A percentile compares a stretch with the other conserved stretches of the same genome.
Evolutionary conservation across 2,113 vertebrate genomes (phyloP).

Genomic region (Meles meles): DNA sequence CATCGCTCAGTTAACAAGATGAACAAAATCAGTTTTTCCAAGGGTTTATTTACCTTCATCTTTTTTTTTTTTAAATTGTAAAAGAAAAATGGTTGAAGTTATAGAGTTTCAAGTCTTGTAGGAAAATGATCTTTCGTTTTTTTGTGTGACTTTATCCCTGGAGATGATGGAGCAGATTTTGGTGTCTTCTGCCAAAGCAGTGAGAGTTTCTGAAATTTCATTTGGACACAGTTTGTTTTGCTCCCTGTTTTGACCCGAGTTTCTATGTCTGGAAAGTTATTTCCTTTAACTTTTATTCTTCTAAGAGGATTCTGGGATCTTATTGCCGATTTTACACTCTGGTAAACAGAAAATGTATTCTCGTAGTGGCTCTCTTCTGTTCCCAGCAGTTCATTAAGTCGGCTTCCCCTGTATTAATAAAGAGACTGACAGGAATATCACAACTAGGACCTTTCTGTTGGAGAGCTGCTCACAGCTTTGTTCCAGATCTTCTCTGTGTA

Average conservation of each 20-base stretch:
- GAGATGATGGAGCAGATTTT: constrained; percentile 69
- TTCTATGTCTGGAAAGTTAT: constrained; percentile 55
- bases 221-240: constrained; percentile 54
- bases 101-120: constrained; percentile 50
- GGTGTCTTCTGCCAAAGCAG: constrained; percentile 66
- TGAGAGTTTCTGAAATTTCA: constrained; percentile 41
- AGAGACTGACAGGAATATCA: background rate
- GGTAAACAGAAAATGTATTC: constrained; percentile 72
- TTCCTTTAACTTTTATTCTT: constrained; percentile 70
- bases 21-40: constrained; percentile 78
- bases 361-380: constrained; percentile 26
- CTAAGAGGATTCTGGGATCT: constrained; percentile 60
- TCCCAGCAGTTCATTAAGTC: constrained; percentile 52
- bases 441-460: background rate
- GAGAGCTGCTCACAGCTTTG: background rate
- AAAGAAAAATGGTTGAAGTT: constrained; percentile 72
- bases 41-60: constrained; percentile 78
- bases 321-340: constrained; percentile 65
- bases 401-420: constrained; percentile 31
- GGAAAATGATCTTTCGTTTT: constrained; percentile 64
- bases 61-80: constrained; percentile 67
- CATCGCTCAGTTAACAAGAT: constrained; percentile 81
- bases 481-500: background rate
- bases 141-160: constrained; percentile 68
- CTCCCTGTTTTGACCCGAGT: constrained; percentile 50